Conservation (phyloP, 2,113 vertebrate genomes). For the Spheniscus mendiculus region DNA sequence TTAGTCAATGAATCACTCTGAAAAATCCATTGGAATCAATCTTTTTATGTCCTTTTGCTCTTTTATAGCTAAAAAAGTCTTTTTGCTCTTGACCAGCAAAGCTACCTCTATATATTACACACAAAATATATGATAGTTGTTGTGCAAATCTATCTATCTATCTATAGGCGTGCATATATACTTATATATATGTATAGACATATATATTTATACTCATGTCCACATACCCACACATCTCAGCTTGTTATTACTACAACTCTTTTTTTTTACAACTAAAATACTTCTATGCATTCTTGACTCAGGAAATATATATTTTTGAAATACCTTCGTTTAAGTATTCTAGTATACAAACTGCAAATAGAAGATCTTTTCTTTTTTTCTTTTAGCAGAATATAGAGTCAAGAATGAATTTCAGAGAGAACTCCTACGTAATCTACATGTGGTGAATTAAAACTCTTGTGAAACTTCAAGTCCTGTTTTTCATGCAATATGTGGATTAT, state of each 20-base stretch:
- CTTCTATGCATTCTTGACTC: not conserved
- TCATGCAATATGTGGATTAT: not conserved
- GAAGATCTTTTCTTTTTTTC: not conserved
- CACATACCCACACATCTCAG: not conserved
- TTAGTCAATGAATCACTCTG: not conserved
- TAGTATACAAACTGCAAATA: not conserved
- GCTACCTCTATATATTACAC: not conserved
- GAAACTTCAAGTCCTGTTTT: not conserved
- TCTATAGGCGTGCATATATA: not conserved
- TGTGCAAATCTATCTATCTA: not conserved
- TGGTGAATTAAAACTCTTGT: not conserved
- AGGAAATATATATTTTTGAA: not conserved
- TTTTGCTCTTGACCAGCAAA: not conserved
- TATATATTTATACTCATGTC: not conserved
- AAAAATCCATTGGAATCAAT: not conserved
- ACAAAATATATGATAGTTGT: not conserved
- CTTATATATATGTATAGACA: not conserved
- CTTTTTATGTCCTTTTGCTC: not conserved
- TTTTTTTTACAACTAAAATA: not conserved
- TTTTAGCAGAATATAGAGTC: not conserved
- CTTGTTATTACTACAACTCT: not conserved
- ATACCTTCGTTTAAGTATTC: not conserved
- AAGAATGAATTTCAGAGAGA: not conserved
- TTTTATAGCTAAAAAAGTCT: not conserved
- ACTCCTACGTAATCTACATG: not conserved